Evolutionary conservation across 2,888 invertebrate genomes (phyloP).

Genomic region (Drosophila helvetica): DNA sequence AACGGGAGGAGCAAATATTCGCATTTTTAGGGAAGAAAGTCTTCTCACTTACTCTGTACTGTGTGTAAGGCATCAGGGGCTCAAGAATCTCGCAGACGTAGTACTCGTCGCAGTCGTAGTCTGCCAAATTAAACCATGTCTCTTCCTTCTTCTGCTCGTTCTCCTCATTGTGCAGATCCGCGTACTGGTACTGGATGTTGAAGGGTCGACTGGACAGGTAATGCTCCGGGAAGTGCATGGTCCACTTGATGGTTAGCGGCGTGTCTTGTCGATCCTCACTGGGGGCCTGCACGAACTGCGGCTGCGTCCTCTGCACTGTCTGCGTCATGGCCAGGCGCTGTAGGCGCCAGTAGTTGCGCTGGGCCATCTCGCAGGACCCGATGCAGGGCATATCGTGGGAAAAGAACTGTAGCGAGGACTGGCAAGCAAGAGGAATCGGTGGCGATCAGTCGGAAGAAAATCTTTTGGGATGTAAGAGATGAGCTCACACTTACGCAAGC

Average conservation of each 20-base stretch:
- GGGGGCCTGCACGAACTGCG: conserved; percentile 50
- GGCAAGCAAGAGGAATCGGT: background rate
- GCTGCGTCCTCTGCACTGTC: conserved; percentile 59
- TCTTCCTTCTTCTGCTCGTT: conserved; percentile 86
- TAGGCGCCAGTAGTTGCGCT: conserved; percentile 76
- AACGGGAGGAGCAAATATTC: too few species aligned
- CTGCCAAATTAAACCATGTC: conserved; percentile 89
- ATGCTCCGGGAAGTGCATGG: conserved; percentile 72
- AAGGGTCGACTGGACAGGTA: conserved; percentile 76
- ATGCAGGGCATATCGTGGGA: conserved; percentile 81
- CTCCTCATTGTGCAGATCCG: conserved; percentile 84
- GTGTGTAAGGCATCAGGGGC: conserved; percentile 93
- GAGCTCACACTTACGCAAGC: conserved; percentile 90
- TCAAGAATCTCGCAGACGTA: conserved; percentile 88
- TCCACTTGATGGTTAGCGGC: conserved; percentile 72
- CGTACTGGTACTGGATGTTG: conserved; percentile 77
- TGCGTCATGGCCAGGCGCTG: conserved; percentile 67
- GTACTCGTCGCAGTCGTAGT: conserved; percentile 85
- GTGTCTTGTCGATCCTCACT: conserved; percentile 39
- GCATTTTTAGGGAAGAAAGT: background rate
- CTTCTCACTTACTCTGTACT: conserved; percentile 89
- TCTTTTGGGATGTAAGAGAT: background rate
- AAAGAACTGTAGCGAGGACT: conserved; percentile 76
- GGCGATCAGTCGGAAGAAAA: conserved; percentile 2
- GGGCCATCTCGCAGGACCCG: conserved; percentile 80